Conservation (phyloP, 2,888 invertebrate species). For the Metalampra italica region DNA sequence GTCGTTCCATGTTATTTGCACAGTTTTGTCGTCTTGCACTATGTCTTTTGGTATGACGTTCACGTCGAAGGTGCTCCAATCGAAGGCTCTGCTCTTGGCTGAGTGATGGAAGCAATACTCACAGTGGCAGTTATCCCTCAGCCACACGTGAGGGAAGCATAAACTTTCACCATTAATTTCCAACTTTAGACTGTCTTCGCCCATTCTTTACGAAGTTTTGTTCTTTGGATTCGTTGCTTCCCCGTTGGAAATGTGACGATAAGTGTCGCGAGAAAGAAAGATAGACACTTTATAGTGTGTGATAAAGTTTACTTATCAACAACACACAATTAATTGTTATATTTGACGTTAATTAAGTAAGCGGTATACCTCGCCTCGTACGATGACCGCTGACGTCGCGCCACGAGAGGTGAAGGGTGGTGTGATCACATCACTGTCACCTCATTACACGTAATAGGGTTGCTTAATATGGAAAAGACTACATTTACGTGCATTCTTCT, state of each 20-base stretch:
- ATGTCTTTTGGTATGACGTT: conserved; percentile 62
- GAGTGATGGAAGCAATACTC: conserved; percentile 80
- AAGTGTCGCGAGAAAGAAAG: not conserved
- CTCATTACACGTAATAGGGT: too few relatives aligned
- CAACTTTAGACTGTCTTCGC: not conserved
- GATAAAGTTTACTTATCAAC: not conserved
- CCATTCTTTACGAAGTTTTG: not conserved
- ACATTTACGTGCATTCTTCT: too few relatives aligned
- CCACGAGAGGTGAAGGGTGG: not conserved
- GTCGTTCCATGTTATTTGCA: conserved; percentile 80
- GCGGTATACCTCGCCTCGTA: not conserved
- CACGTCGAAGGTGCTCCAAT: conserved; percentile 79
- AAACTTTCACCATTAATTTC: not conserved
- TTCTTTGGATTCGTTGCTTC: not conserved
- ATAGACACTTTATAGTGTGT: not conserved
- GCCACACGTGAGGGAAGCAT: conserved; percentile 67
- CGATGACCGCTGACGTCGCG: not conserved
- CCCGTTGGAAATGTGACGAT: not conserved
- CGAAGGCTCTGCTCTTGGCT: conserved; percentile 78
- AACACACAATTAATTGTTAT: not conserved
- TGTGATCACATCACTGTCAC: too few relatives aligned
- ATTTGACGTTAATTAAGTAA: not conserved
- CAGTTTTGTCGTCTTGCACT: conserved; percentile 32
- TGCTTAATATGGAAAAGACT: too few relatives aligned
- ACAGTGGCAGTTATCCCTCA: conserved; percentile 86